These are phyloP conservation scores for Manacus vitellinus DNA, from an alignment of 2,113 vertebrate species.

Conservation along the genomic window DNA sequence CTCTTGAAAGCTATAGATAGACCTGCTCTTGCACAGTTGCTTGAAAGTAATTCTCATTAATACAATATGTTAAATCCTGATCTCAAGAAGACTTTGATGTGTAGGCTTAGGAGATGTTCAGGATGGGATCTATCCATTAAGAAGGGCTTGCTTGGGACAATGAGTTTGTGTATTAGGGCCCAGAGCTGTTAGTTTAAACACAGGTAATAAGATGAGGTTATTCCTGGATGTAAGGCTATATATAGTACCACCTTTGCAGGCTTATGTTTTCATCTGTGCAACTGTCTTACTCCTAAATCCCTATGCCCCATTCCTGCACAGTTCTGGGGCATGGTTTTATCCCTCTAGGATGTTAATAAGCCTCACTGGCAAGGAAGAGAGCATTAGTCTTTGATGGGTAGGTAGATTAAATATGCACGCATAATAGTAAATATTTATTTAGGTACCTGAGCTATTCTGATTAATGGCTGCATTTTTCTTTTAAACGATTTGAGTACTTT, in stretches of 20 bases:
- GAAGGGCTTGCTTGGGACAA: not conserved
- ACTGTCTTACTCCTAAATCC: not conserved
- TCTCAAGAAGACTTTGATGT: constrained; percentile 8
- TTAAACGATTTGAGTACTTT: constrained; percentile 66
- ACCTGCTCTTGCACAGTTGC: not conserved
- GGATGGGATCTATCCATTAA: not conserved
- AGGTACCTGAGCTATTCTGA: constrained; percentile 67
- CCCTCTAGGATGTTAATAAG: constrained; percentile 47
- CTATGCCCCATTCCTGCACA: not conserved
- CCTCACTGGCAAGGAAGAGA: constrained; percentile 42
- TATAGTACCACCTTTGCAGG: not conserved
- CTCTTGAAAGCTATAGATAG: constrained; percentile 3
- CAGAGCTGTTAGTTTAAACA: constrained; percentile 28
- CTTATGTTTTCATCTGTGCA: not conserved
- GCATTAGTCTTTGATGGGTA: constrained; percentile 59
- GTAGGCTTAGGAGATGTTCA: not conserved
- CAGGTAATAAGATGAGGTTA: constrained; percentile 4
- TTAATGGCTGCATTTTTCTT: constrained; percentile 69
- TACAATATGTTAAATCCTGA: constrained; percentile 27
- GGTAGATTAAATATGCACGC: constrained; percentile 61
- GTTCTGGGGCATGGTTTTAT: constrained; percentile 3
- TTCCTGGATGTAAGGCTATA: not conserved
- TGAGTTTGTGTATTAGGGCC: not conserved
- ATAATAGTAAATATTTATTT: constrained; percentile 71
- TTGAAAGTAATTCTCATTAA: constrained; percentile 44